Base-by-base conservation (phyloP, 1,140 invertebrate species). In the Aethina tumida region DNA sequence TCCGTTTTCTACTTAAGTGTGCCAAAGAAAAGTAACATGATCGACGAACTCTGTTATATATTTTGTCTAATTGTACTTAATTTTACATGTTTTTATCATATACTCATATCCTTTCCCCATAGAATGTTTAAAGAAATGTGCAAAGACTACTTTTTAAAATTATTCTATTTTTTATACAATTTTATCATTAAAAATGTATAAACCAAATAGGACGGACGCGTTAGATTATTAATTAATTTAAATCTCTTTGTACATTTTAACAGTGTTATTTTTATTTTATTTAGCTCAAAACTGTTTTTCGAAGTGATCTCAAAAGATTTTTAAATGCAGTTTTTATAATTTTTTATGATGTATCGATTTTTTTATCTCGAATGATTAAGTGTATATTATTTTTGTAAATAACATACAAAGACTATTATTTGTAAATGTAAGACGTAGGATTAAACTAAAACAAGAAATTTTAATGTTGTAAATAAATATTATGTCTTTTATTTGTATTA, bases 401-500 rank as follows among this genome's bases (percentile, higher is more conserved):
- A 45, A 25, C 33, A 47, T 30, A 26, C 35, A 36, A 43, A 43
- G 38, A 47, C 41, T 43, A 44, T 43, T 50, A 20, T 40, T 20
- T 45, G 31, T 40, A 38, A 32, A 36, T 35, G 16, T 12, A 35
- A 45, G 41, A 25, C 36, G 35, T 44, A 36, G 28, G 36, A 26
- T 40, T 32, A 43, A 41, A 45, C 38, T 40, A 39, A 31, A 43
- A 42, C 41, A 34, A 25, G 39, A 35, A 40, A 47, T 47, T 52
- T 52, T 46, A 47, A 53, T 39, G 36, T 52, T 57, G 53, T 58
- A 58, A 40, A 55, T 54, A 39, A 40, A 40, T 39, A 46, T 46
- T 49, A 45, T 45, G 47, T 43, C 53, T 59, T 50, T 57, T 51
- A 57, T 56, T 45, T 51, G 48, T 57, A 55, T 55, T 50, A 49